Evolutionary conservation across 2,888 invertebrate genomes (phyloP), one percentile per base, ranked within the genome.

Genomic region (Ligdia adustata): DNA sequence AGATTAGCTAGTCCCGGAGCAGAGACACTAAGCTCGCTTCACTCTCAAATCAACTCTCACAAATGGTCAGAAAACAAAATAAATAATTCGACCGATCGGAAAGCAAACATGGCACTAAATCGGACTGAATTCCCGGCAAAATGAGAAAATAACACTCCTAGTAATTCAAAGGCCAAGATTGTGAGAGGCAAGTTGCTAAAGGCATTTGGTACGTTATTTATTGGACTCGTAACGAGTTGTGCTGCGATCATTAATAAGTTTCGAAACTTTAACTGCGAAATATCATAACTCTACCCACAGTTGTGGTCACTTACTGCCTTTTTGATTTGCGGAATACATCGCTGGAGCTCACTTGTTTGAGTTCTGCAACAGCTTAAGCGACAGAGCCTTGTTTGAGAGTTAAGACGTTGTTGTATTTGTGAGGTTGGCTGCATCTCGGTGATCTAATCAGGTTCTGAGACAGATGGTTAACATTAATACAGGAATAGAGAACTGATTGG

Each of bases 171-270:
- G 47, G 64, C 62, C 55, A 69, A 73, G 72, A 72, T 72, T 74
- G 72, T 75, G 69, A 66, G 66, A 71, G 61, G 61, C 64, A 66
- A 69, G 63, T 69, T 66, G 26, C 26, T 59, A 56, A 64, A 67
- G 64, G 66, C 71, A 70, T 71, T 72, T 69, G 61, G 52, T 66
- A 67, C 69, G 69, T 78, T 81, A 81, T 84, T 82, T 82, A 84
- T 82, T 72, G 74, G 72, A 47, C 52, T 61, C 63, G 73, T 79
- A 82, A 82, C 77, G 75, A 83, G 73, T 80, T 76, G 74, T 71
- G 72, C 67, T 66, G 44, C 64, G 75, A 72, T 76, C 82, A 79
- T 82, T 83, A 82, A 83, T 83, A 82, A 82, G 76, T 76, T 56
- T 58, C 47, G 16, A 4, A 16, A 22, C 22, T 6, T 22, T 6